Base-by-base conservation (phyloP, 2,113 vertebrate genomes). In the Copsychus sechellarum region DNA sequence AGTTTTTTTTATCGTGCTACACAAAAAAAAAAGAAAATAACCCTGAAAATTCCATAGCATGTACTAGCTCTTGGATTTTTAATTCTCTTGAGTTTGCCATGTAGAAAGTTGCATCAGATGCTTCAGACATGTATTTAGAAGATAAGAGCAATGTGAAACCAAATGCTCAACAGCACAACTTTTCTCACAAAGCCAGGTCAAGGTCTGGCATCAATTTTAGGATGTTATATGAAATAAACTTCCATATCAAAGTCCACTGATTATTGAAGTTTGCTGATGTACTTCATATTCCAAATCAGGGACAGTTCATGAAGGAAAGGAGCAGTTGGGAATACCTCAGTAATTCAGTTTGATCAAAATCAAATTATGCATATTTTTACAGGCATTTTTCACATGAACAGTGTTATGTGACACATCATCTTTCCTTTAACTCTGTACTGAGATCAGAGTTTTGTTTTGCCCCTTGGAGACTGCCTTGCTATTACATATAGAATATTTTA, bases 41-140 rank as follows among this genome's bases (percentile, higher is more conserved):
- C 1, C 8, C 5, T 9, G 12, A 28, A 74, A 64, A 3, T 0
- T 7, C 17, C 42, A 15, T 42, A 31, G 29, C 7, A 6, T 26
- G 3, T 53, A 76, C 8, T 36, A 25, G 11, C 48, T 60, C 7
- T 8, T 34, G 8, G 20, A 51, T 73, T 72, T 86, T 95, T 81
- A 51, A 7, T 67, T 79, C 23, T 79, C 28, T 50, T 47, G 42
- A 42, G 26, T 81, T 74, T 77, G 21, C 26, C 24, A 12, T 20
- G 8, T 6, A 56, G n/a, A 60, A 84, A 22, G 5, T 50, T 72
- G 5, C 9, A 47, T 56, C 28, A 74, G 34, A 25, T 43, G 8
- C 22, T 76, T 71, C 81, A 60, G 22, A 26, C 5, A 5, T 31
- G 12, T 31, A 38, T 81, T 81, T 48, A 74, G 20, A 31, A 36